Conservation (phyloP, 2,797 vertebrate genomes). For the Crossoptilon crossoptilon region DNA sequence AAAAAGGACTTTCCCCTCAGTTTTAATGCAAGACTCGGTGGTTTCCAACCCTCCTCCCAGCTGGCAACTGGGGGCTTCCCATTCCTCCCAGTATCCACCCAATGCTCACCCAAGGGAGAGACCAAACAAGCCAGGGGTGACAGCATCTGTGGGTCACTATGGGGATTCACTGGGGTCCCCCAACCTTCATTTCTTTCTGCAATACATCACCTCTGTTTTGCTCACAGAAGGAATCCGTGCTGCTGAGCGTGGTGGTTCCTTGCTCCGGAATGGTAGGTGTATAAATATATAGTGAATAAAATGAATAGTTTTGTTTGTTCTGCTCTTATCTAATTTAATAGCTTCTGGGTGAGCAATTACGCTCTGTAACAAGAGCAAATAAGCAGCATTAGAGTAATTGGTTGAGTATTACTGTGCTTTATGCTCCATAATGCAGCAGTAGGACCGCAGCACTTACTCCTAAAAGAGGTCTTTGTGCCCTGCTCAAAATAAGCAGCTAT, state of each 20-base stretch:
- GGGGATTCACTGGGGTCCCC: neutral
- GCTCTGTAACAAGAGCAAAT: slow-evolving; percentile 49
- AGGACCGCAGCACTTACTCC: neutral
- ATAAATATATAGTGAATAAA: slow-evolving; percentile 55
- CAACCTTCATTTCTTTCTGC: neutral
- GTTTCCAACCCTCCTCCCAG: neutral
- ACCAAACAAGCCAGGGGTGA: neutral
- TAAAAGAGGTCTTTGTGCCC: neutral
- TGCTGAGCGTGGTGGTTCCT: neutral
- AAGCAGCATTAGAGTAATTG: slow-evolving; percentile 61
- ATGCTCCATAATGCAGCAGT: neutral
- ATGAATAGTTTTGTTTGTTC: slow-evolving; percentile 72
- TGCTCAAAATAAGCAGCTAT: neutral
- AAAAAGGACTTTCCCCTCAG: neutral
- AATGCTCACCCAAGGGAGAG: neutral
- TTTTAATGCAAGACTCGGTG: neutral
- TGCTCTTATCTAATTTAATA: slow-evolving; percentile 65
- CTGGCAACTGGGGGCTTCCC: neutral
- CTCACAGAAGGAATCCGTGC: neutral
- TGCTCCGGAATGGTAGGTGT: slow-evolving; percentile 22
- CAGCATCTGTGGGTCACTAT: neutral
- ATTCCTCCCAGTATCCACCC: neutral
- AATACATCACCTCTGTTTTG: neutral
- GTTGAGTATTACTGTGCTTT: slow-evolving; percentile 26
- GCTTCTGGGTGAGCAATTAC: slow-evolving; percentile 71